Base-by-base conservation (phyloP, 2,113 vertebrate species). In the Heptranchias perlo region DNA sequence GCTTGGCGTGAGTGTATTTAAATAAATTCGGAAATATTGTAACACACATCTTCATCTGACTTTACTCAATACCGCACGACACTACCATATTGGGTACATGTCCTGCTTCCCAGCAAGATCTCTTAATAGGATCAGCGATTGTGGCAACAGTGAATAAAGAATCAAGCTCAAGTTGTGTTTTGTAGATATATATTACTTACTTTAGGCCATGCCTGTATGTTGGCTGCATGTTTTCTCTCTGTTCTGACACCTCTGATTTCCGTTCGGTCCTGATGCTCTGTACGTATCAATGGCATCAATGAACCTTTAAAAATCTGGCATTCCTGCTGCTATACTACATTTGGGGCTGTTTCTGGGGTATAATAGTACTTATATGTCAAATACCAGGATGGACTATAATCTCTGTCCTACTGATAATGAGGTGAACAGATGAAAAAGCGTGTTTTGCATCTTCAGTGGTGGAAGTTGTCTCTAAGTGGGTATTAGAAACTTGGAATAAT, bases 401-500 rank as follows among this genome's bases (percentile, higher is more conserved):
- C 47, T 49, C 44, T 69, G 65, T 94, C 93, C 28, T 94, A 6
- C 54, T 92, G 52, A 58, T 92, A 93, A 93, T 93, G 64, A 94
- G 16, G 39, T 95, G 65, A 95, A 52, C 65, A 73, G 94, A 95
- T 52, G 94, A 69, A 49, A 65, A 95, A 69, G 16, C 52, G 61
- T 6, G 13, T 49, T 52, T 69, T 69, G 39, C 64, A 95, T 95
- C 44, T 69, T 69, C 94, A 95, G 23, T 52, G 65, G 3, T 69
- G 44, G 11, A 94, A 52, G 92, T n/a, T 67, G 61, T 64, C 61
- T 25, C 62, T 39, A 47, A 67, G 64, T 73, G 95, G 95, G 96
- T 61, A 96, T 94, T 94, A 35, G 82, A 96, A 95, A 94, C 94
- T 91, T 96, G 95, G 96, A 94, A 96, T 96, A 96, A 96, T 96